Evolutionary conservation across 2,888 invertebrate species (phyloP).

Genomic region (Volucella bombylans): DNA sequence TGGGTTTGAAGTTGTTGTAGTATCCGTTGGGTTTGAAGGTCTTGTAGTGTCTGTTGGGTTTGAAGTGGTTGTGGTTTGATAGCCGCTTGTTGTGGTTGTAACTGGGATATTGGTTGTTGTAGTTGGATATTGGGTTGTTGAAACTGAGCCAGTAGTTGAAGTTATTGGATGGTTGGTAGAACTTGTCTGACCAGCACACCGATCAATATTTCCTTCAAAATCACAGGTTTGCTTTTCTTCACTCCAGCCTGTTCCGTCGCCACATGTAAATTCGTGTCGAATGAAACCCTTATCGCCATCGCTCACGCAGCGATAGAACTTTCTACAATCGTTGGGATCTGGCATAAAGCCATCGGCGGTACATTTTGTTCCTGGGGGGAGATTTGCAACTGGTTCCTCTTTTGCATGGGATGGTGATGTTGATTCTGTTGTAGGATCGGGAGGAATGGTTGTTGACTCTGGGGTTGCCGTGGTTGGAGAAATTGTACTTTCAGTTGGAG

Average conservation of each 20-base stretch:
- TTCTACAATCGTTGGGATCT: constrained; percentile 84
- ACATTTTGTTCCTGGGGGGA: constrained; percentile 82
- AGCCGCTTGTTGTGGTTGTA: constrained; percentile 9
- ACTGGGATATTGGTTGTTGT: constrained; percentile 20
- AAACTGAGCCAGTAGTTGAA: background rate
- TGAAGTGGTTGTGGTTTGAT: constrained; percentile 21
- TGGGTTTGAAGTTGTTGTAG: constrained; percentile 75
- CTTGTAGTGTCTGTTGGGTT: constrained; percentile 71
- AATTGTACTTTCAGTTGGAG: constrained; percentile 24
- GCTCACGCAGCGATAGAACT: constrained; percentile 85
- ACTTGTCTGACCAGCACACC: constrained; percentile 77
- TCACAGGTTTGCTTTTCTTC: constrained; percentile 86
- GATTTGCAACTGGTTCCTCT: constrained; percentile 76
- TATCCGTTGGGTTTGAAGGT: constrained; percentile 49
- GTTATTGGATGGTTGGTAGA: constrained; percentile 69
- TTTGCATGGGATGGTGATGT: constrained; percentile 41
- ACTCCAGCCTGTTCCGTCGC: constrained; percentile 88
- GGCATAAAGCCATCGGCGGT: constrained; percentile 86
- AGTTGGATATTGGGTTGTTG: constrained; percentile 24
- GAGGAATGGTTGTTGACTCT: constrained; percentile 43
- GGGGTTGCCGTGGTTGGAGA: background rate
- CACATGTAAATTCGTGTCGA: constrained; percentile 86
- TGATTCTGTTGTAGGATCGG: constrained; percentile 75
- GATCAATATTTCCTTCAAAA: constrained; percentile 81
- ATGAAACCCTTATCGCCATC: constrained; percentile 83